Conservation (phyloP, 2,888 invertebrate genomes). For the Leucozona laternaria region DNA sequence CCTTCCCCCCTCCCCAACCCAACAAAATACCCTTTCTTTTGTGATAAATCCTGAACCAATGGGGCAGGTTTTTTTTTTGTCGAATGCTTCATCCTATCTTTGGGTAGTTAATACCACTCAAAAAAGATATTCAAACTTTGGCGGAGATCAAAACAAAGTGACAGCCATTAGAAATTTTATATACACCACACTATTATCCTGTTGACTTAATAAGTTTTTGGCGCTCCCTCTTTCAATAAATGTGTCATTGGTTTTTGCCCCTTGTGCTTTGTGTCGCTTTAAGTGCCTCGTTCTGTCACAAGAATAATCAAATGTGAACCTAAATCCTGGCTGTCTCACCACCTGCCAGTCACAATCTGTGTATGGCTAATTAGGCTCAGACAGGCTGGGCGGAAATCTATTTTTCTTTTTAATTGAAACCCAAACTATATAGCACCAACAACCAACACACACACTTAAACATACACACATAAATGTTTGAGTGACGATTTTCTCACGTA, state of each 20-base stretch:
- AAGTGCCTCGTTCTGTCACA: slow-evolving; percentile 13
- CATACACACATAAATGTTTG: slow-evolving; percentile 2
- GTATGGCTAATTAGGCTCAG: slow-evolving; percentile 68
- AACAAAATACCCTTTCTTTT: background rate
- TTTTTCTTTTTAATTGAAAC: slow-evolving; percentile 69
- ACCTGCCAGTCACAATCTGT: slow-evolving; percentile 40
- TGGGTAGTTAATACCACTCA: background rate
- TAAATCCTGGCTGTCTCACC: slow-evolving; percentile 47
- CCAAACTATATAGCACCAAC: slow-evolving; percentile 17
- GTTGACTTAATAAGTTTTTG: slow-evolving; percentile 28
- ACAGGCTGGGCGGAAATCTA: slow-evolving; percentile 66
- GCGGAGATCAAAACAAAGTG: background rate
- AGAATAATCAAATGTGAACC: slow-evolving; percentile 22
- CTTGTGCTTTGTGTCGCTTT: background rate
- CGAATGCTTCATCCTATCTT: background rate
- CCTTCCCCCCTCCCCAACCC: background rate
- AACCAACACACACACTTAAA: slow-evolving; percentile 9
- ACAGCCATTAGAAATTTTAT: background rate
- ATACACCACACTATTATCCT: slow-evolving; percentile 11
- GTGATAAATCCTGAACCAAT: background rate
- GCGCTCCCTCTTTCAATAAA: background rate
- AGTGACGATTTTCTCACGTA: slow-evolving; percentile 69
- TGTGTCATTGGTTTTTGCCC: slow-evolving; percentile 9
- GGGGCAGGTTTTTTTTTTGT: background rate
- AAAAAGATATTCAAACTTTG: background rate